These are phyloP conservation scores for Pterois miles DNA, from an alignment of 2,797 vertebrate genomes.

Conservation along the genomic window DNA sequence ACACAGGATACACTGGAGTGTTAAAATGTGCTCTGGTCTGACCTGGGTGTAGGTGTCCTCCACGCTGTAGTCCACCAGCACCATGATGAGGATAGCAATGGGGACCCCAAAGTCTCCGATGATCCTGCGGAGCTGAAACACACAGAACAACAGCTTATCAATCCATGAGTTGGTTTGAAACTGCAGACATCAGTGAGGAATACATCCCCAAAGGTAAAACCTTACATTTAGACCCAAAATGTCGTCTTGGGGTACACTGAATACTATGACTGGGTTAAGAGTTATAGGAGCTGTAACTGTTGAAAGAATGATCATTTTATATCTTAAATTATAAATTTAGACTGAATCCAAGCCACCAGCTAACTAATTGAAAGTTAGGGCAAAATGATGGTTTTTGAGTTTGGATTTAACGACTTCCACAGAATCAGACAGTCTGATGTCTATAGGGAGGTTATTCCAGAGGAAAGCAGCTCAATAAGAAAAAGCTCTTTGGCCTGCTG, in stretches of 20 bases:
- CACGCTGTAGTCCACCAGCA: slow-evolving; percentile 90
- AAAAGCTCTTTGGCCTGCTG: too few relatives aligned
- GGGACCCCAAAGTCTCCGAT: slow-evolving; percentile 96
- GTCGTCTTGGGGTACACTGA: neutral
- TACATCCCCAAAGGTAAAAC: neutral
- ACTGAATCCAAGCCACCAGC: too few relatives aligned
- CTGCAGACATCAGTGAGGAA: too few relatives aligned
- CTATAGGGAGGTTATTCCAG: too few relatives aligned
- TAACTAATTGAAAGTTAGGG: too few relatives aligned
- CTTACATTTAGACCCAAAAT: neutral
- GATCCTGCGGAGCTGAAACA: slow-evolving; percentile 88
- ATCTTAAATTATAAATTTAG: too few relatives aligned
- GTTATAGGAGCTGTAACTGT: too few relatives aligned
- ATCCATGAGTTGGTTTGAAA: neutral
- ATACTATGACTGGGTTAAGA: neutral
- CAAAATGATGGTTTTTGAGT: too few relatives aligned
- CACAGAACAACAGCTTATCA: neutral
- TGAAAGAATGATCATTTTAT: too few relatives aligned
- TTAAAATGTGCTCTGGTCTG: neutral
- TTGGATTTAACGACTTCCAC: too few relatives aligned
- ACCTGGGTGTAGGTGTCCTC: slow-evolving; percentile 94
- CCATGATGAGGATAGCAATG: slow-evolving; percentile 93
- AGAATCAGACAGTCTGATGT: too few relatives aligned
- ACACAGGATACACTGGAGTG: neutral
- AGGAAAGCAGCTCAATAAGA: too few relatives aligned